Evolutionary conservation across 2,888 invertebrate species (phyloP).

Genomic region (Acleris cristana): DNA sequence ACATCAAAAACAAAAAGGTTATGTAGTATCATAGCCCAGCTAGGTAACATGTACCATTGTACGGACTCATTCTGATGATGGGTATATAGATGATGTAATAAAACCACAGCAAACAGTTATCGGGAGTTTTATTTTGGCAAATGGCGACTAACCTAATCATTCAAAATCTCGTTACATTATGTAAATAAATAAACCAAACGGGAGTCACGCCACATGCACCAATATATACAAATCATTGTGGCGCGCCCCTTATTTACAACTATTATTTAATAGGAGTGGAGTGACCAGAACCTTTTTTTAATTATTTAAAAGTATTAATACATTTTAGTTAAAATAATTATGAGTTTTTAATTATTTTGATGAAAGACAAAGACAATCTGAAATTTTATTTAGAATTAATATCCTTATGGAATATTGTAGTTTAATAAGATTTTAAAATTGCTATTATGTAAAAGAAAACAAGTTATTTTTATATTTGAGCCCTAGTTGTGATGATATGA

Average conservation of each 20-base stretch:
- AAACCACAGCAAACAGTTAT: conserved; percentile 67
- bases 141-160: conserved; percentile 78
- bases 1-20: too few relatives aligned
- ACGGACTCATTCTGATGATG: too few relatives aligned
- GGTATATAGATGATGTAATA: conserved; percentile 34
- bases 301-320: conserved; percentile 61
- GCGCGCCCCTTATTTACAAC: conserved; percentile 52
- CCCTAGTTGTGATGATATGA: not conserved
- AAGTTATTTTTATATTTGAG: conserved; percentile 3
- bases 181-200: conserved; percentile 73
- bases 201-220: conserved; percentile 55
- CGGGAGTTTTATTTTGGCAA: conserved; percentile 83
- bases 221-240: conserved; percentile 61
- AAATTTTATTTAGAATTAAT: not conserved
- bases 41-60: too few relatives aligned
- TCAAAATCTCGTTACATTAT: conserved; percentile 74
- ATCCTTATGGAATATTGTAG: not conserved
- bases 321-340: conserved; percentile 52
- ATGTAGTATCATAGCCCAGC: too few relatives aligned
- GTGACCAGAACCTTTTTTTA: conserved; percentile 70
- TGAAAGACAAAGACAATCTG: not conserved
- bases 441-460: not conserved
- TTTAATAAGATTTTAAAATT: conserved; percentile 3
- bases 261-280: conserved; percentile 66
- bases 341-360: conserved; percentile 7